Evolutionary conservation across 2,113 vertebrate species (phyloP).

Genomic region (Acrocephalus kingi): DNA sequence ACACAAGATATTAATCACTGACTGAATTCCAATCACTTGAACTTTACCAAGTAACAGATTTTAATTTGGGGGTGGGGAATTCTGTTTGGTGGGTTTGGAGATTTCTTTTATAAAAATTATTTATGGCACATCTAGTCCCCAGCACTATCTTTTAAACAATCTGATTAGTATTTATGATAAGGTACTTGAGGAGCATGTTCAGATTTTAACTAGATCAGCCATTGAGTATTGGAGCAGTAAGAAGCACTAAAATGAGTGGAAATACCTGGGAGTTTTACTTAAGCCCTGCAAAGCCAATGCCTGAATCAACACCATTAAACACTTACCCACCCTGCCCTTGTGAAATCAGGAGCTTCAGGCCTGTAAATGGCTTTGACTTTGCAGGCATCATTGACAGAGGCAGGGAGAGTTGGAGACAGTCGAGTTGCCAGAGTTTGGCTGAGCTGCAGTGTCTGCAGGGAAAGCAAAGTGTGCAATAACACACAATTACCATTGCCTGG

Average conservation of each 20-base stretch:
- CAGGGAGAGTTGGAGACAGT: neutral
- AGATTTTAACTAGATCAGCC: neutral
- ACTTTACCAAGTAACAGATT: slow-evolving; percentile 39
- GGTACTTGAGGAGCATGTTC: neutral
- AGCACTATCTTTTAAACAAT: neutral
- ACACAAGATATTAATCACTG: slow-evolving; percentile 67
- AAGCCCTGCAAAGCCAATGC: neutral
- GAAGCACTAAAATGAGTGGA: neutral
- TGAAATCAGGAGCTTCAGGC: neutral
- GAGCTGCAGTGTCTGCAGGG: neutral
- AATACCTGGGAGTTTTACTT: neutral
- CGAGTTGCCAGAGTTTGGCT: neutral
- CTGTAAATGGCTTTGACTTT: neutral
- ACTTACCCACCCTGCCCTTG: neutral
- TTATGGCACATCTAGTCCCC: neutral
- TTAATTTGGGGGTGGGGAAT: slow-evolving; percentile 49
- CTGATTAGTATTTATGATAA: neutral
- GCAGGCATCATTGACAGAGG: neutral
- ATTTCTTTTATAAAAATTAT: neutral
- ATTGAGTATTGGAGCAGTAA: neutral
- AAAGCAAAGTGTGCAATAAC: neutral
- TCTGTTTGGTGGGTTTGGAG: neutral
- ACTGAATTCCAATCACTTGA: slow-evolving; percentile 51
- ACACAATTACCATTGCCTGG: neutral
- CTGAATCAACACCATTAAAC: neutral